Conservation (phyloP, 2,888 invertebrate species). For the Scaptodrosophila latifasciaeformis region DNA sequence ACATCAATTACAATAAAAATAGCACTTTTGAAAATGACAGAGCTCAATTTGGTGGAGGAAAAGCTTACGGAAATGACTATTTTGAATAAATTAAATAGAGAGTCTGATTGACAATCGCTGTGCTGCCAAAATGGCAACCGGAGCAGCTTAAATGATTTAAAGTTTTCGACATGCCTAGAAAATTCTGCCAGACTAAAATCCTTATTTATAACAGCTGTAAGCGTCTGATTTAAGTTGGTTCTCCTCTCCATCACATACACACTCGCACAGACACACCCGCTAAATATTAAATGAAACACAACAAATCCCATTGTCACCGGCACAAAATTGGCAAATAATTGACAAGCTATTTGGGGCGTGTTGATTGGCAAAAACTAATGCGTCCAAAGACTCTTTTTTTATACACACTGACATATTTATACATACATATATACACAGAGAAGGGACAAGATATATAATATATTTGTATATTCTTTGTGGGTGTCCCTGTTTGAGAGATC, state of each 20-base stretch:
- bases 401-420: no score
- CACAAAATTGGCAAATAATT: constrained; percentile 64
- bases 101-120: no score
- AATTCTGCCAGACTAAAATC: constrained; percentile 28
- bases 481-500: constrained; percentile 38
- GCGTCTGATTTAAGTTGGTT: constrained; percentile 39
- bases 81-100: constrained; percentile 58
- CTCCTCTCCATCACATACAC: neutral
- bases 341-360: constrained; percentile 63
- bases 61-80: constrained; percentile 51
- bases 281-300: constrained; percentile 59
- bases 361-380: constrained; percentile 63
- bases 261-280: neutral
- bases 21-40: constrained; percentile 1
- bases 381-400: no score
- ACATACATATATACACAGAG: neutral
- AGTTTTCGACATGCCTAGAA: neutral
- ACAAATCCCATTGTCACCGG: constrained; percentile 61
- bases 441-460: no score
- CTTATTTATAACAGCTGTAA: constrained; percentile 59
- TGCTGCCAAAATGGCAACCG: no score
- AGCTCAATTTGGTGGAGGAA: constrained; percentile 8
- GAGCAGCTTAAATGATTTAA: constrained; percentile 12
- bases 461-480: no score
- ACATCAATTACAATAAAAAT: neutral